Conservation (phyloP, 2,113 vertebrate species). For the Thinocorus orbignyianus region DNA sequence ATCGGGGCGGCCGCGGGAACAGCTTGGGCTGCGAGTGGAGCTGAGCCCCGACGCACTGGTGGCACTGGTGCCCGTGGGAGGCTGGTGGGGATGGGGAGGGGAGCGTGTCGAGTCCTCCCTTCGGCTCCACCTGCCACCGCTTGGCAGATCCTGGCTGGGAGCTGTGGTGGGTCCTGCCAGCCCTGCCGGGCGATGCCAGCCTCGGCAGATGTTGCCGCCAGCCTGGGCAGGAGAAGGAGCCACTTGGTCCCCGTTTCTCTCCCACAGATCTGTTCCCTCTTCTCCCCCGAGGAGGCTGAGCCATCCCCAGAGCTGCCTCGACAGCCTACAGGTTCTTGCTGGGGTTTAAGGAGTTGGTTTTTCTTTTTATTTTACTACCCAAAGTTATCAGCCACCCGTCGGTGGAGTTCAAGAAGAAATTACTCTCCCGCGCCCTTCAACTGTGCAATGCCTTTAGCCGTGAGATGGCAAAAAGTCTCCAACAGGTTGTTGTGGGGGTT, state of each 20-base stretch:
- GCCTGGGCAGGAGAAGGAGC: neutral
- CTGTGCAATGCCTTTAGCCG: neutral
- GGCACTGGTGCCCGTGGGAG: neutral
- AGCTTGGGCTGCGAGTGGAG: neutral
- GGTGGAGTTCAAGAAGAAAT: neutral
- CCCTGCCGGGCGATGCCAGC: neutral
- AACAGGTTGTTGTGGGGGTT: neutral
- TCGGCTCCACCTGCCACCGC: neutral
- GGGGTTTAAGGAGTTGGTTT: neutral
- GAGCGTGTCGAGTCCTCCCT: neutral
- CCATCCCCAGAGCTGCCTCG: neutral
- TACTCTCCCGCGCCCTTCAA: neutral
- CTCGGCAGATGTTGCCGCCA: conserved; percentile 39
- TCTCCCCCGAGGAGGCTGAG: neutral
- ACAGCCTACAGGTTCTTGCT: neutral
- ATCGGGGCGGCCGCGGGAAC: neutral
- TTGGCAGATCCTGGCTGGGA: neutral
- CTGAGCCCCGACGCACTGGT: neutral
- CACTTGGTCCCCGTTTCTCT: neutral
- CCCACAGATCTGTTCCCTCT: neutral
- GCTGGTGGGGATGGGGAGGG: neutral
- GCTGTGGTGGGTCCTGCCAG: neutral
- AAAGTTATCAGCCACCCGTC: neutral
- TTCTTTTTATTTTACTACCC: neutral
- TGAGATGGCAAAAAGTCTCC: neutral